Base-by-base conservation (phyloP, 2,113 vertebrate species). In the Mionectes macconnelli region DNA sequence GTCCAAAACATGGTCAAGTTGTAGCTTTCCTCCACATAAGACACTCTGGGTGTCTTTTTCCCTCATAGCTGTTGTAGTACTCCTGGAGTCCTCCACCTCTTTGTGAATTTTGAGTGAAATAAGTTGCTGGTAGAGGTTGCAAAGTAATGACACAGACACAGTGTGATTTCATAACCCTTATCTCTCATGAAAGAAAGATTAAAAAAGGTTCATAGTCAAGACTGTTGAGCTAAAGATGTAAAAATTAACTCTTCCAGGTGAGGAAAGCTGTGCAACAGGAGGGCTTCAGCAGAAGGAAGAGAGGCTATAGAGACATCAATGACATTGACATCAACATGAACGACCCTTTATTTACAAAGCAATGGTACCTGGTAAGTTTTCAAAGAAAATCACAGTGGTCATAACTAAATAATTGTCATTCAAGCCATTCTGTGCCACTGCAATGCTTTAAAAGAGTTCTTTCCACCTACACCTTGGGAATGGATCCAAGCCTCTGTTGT, bases 311-410 rank as follows among this genome's bases (percentile, higher is more conserved):
- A 97, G 98, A 99, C 89, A 98, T 99, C 94, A 99, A 99, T 42
- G 98, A 99, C 84, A 98, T 99, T 39, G 98, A 99, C 95, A 98
- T 99, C 96, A 99, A 99, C 94, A 99, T 99, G 98, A 99, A 98
- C 6, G 99, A 99, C 94, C 99, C 99, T 76, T 98, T 99, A 81
- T 99, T 99, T 97, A 98, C 98, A 30, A 99, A 99, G 96, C 99
- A 99, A 56, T 99, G 99, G 99, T 99, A 99, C 95, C 98, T 99
- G 98, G 99, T 99, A 98, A 98, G 87, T 95, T 70, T 77, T 76
- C 42, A 87, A 74, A 74, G 42, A 27, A 39, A 64, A 84, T 83
- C 70, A 77, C 40, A 13, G 11, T 31, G 44, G 28, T 76, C 13
- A 4, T 40, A 52, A 15, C 5, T 56, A 78, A 88, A 18, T 57